These are phyloP conservation scores for Protomyctophum bolini DNA, from an alignment of 2,113 vertebrate genomes.

Conservation along the genomic window DNA sequence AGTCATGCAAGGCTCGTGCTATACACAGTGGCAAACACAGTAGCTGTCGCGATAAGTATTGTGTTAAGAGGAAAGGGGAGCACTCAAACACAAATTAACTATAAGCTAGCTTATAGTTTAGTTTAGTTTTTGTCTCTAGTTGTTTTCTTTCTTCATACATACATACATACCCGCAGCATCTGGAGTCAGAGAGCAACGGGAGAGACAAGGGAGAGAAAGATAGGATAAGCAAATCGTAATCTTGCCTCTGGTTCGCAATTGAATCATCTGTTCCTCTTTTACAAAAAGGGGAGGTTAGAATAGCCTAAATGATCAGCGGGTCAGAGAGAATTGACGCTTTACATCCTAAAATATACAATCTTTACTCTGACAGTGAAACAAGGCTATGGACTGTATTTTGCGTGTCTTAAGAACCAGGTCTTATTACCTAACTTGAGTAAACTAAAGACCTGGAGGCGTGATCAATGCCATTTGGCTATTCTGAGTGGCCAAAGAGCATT, in stretches of 20 bases:
- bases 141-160: conserved; percentile 8
- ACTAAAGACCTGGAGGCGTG: no score
- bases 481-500: no score
- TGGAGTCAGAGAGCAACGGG: conserved; percentile 80
- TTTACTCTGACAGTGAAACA: not conserved
- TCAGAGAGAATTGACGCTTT: conserved; percentile 4
- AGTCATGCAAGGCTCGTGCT: not conserved
- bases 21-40: not conserved
- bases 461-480: no score
- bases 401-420: no score
- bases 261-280: not conserved
- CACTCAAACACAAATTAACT: conserved; percentile 59
- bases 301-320: conserved; percentile 1
- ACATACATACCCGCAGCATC: conserved; percentile 90
- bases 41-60: conserved; percentile 5
- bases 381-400: no score
- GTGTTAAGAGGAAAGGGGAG: conserved; percentile 26
- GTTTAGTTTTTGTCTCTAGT: no score
- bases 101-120: conserved; percentile 3
- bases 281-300: not conserved
- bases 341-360: not conserved
- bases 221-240: conserved; percentile 72
- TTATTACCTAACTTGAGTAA: no score
- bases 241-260: conserved; percentile 27
- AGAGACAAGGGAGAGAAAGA: conserved; percentile 82